Evolutionary conservation across 2,888 invertebrate genomes (phyloP).

Genomic region (Euspilapteryx auroguttella): DNA sequence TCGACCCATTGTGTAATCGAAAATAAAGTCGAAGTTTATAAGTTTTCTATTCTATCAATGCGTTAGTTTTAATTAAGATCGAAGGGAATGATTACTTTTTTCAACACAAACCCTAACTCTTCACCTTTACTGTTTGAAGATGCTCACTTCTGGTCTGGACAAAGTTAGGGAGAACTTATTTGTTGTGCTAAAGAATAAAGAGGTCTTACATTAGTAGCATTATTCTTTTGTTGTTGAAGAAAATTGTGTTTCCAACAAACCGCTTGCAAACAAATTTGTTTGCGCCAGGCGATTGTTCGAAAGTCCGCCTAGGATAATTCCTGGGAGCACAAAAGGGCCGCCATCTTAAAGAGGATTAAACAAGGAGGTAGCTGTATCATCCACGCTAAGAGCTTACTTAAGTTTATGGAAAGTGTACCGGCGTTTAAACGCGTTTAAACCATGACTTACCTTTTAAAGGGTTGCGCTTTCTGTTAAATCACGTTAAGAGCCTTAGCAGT

Average conservation of each 20-base stretch:
- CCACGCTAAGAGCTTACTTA: constrained; percentile 47
- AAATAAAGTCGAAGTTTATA: constrained; percentile 34
- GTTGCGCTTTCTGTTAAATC: constrained; percentile 54
- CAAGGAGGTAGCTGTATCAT: constrained; percentile 49
- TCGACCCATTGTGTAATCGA: constrained; percentile 36
- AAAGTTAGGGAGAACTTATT: no score
- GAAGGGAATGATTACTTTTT: constrained; percentile 40
- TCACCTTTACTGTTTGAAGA: constrained; percentile 16
- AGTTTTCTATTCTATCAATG: constrained; percentile 45
- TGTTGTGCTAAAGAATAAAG: constrained; percentile 1
- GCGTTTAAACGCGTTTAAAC: constrained; percentile 38
- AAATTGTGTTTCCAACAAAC: constrained; percentile 8
- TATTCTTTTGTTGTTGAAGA: neutral
- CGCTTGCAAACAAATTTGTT: constrained; percentile 30
- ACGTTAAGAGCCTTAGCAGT: constrained; percentile 30
- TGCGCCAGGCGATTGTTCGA: no score
- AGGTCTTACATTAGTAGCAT: neutral
- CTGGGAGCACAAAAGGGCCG: constrained; percentile 46
- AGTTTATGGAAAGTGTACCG: constrained; percentile 51
- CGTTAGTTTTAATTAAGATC: constrained; percentile 58
- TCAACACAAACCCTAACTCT: constrained; percentile 22
- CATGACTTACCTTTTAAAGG: constrained; percentile 51
- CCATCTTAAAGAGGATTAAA: constrained; percentile 46
- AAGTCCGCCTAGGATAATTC: no score
- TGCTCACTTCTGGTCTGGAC: no score